Evolutionary conservation across 2,797 vertebrate species (phyloP), one percentile per base, ranked within the genome.

Genomic region (Poliocrania exsul): DNA sequence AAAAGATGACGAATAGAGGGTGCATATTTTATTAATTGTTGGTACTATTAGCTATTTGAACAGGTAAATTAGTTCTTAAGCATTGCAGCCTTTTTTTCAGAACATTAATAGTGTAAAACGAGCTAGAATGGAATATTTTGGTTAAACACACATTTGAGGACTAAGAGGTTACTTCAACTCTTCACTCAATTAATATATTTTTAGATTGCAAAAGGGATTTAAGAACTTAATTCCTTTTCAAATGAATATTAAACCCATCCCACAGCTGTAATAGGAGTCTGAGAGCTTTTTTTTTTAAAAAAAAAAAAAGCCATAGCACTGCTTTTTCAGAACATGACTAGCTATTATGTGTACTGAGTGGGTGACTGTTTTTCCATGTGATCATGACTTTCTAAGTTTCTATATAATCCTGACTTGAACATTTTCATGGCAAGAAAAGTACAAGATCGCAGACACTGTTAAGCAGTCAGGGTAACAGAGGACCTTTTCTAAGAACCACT

Each of bases 381-480:
- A 97, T 89, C 92, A 96, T 95, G 96, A 94, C 96, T 96, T 96
- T 94, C 85, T 69, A 91, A 96, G 93, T 90, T 95, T 81, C 88
- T 96, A 3, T 79, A 80, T 89, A 93, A 94, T 91, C 87, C 82
- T 85, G 56, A 77, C 75, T 85, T 38, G 79, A 94, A 83, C 61
- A 50, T 78, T 82, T 90, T 61, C 49, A 44, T 40, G 67, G 81
- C 46, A n/a, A 53, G 87, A 50, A 54, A 84, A 57, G 70, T 79
- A 62, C n/a, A 40, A 50, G 81, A 95, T 90, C 81, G 53, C 94
- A 94, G 91, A 91, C 31, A 5, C 23, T 53, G 61, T 81, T 96
- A 89, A 90, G 67, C 78, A 89, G 93, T 92, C 58, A 49, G 46
- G 67, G 72, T 77, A 91, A 77, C 51, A 86, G 64, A 86, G 2